phyloP scores from a whole-genome alignment of 2,888 invertebrate species.

The Phyto melanocephala region DNA sequence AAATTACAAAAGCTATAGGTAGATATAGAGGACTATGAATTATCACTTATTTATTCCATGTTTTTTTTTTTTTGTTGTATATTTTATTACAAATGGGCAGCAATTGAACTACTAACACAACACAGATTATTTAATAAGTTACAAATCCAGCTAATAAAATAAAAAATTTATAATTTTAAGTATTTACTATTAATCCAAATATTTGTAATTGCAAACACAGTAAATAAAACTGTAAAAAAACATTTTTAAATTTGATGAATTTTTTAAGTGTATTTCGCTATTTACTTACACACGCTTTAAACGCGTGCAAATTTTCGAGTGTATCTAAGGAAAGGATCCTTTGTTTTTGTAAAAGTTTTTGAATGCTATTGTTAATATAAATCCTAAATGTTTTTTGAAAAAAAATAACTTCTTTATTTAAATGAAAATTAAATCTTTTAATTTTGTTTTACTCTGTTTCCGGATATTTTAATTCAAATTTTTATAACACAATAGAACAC shows the following conservation, averaged over 20 bases:
- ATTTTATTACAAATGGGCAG: background rate
- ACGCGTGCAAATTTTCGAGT: constrained; percentile 39
- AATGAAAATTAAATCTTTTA: constrained; percentile 56
- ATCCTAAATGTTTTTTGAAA: constrained; percentile 19
- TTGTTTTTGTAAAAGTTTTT: background rate
- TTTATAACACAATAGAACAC: constrained; percentile 2
- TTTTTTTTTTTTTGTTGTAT: background rate
- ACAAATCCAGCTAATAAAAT: background rate
- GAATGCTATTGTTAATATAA: constrained; percentile 30
- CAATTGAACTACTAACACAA: constrained; percentile 13
- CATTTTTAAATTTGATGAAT: background rate
- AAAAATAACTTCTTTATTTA: no score
- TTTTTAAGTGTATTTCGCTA: background rate
- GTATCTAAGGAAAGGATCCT: background rate
- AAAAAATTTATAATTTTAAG: constrained; percentile 11
- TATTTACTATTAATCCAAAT: background rate
- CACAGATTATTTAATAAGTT: background rate
- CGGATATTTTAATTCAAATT: constrained; percentile 35
- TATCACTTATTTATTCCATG: background rate
- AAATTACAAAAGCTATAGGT: background rate
- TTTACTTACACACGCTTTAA: constrained; percentile 8
- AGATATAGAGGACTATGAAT: background rate
- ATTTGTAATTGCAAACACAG: constrained; percentile 28
- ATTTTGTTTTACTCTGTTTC: constrained; percentile 49
- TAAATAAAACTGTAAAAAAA: constrained; percentile 52